Evolutionary conservation across 2,888 invertebrate species (phyloP).

Genomic region (Platypus cylindrus): DNA sequence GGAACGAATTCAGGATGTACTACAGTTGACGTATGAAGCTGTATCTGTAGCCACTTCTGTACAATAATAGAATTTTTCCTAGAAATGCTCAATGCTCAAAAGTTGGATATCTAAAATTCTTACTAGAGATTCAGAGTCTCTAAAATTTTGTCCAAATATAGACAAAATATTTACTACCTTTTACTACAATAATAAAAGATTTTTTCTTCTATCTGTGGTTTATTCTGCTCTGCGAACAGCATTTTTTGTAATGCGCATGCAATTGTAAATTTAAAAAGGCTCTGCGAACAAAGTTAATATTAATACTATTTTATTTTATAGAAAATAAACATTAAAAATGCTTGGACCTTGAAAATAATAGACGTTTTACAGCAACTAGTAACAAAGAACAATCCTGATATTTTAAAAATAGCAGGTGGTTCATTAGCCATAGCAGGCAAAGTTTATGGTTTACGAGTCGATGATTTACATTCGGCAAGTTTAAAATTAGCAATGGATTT

Average conservation of each 20-base stretch:
- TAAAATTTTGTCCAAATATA: too few species aligned
- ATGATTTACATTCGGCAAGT: constrained; percentile 69
- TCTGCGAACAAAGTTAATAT: too few species aligned
- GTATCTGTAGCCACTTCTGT: too few species aligned
- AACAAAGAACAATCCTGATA: constrained; percentile 52
- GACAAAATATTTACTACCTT: too few species aligned
- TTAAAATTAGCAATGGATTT: constrained; percentile 64
- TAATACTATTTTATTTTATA: constrained; percentile 37
- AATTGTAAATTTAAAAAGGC: too few species aligned
- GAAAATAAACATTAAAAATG: constrained; percentile 84
- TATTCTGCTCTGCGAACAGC: not conserved
- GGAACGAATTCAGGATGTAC: too few species aligned
- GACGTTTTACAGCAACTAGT: constrained; percentile 72
- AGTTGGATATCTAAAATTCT: too few species aligned
- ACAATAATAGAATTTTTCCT: too few species aligned
- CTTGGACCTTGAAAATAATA: constrained; percentile 75
- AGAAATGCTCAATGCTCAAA: too few species aligned
- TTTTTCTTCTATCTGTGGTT: not conserved
- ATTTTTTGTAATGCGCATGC: not conserved
- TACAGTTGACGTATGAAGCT: too few species aligned
- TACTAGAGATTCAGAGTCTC: too few species aligned
- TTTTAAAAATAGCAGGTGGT: constrained; percentile 61
- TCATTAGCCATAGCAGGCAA: constrained; percentile 81
- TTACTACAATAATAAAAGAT: not conserved
- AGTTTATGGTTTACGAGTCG: constrained; percentile 62